Evolutionary conservation across 2,888 invertebrate genomes (phyloP), one percentile per base, ranked within the genome.

Genomic region (Erebia ligea): DNA sequence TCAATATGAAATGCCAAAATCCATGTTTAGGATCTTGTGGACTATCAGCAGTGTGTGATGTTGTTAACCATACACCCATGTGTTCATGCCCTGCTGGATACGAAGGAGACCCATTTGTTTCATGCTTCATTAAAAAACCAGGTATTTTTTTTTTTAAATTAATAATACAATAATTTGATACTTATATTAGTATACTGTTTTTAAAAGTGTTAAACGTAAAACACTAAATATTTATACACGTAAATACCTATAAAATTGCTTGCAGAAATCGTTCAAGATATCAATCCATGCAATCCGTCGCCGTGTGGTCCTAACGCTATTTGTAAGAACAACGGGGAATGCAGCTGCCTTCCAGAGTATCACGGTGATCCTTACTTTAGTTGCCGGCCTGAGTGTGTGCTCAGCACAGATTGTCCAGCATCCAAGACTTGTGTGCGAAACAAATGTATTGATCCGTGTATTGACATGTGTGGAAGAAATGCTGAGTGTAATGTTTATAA

Each of bases 361-460:
- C 95, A 95, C 73, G 97, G 97, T 42, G 96, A 97, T 90, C 97
- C 98, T 0, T 95, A 95, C 79, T 94, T 95, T 71, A 96, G 95
- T 57, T 97, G 97, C 84, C 94, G 97, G 77, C 97, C 97, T 0
- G 97, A 97, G 87, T 98, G 98, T 86, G 95, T 96, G 1, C 86
- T 96, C 1, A 97, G 96, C 83, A 94, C 95, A 0, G 97, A 98
- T 81, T 98, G 98, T 87, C 92, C 96, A 1, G 90, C 95, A 65
- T 95, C 96, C 81, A 95, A 95, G 82, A 96, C 97, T 19, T 98
- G 98, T 82, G 90, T 96, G 50, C 94, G 95, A 73, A 96, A 96
- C 71, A 97, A 97, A 88, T 98, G 98, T 82, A 89, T 94, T n/a
- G 95, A 98, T 88, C 98, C 98, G 6, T 98, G 98, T 79, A 95